Percentiles rank a stretch among this genome's conserved stretches.
Evolutionary conservation across 2,797 vertebrate species (phyloP).

Genomic region (Erethizon dorsatum): DNA sequence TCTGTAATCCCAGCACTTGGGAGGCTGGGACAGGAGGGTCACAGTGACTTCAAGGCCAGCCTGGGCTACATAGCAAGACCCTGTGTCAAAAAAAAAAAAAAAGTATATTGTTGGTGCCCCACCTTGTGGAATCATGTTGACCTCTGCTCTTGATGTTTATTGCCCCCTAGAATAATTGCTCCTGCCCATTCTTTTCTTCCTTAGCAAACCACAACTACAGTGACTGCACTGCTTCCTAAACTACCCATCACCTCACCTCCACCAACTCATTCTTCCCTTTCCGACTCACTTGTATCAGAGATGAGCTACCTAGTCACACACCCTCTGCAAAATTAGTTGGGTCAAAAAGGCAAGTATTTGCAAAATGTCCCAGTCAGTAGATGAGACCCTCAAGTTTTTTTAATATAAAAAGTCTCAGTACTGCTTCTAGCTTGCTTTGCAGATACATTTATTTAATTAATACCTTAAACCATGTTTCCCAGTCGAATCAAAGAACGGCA

Average conservation of each 20-base stretch:
- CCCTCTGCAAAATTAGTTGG: not conserved
- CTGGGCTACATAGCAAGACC: not conserved
- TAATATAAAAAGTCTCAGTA: not conserved
- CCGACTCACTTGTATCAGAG: not conserved
- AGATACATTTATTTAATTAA: constrained; percentile 11
- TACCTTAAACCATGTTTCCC: constrained; percentile 15
- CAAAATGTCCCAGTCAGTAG: not conserved
- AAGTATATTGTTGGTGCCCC: not conserved
- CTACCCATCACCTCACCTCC: not conserved
- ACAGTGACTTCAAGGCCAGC: not conserved
- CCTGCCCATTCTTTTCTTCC: not conserved
- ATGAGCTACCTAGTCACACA: not conserved
- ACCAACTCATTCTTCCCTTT: not conserved
- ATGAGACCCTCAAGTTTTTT: constrained; percentile 1
- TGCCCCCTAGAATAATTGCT: not conserved
- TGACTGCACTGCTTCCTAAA: not conserved
- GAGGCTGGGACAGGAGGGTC: not conserved
- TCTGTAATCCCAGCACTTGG: not conserved
- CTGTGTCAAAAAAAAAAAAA: too few species aligned
- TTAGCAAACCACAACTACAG: not conserved
- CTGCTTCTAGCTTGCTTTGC: not conserved
- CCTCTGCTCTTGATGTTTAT: not conserved
- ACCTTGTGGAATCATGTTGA: not conserved
- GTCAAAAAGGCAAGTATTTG: constrained; percentile 52
- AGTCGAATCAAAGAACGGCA: not conserved